These are phyloP conservation scores for Anisognathus igniventris DNA, from an alignment of 2,797 vertebrate genomes.

Conservation along the genomic window DNA sequence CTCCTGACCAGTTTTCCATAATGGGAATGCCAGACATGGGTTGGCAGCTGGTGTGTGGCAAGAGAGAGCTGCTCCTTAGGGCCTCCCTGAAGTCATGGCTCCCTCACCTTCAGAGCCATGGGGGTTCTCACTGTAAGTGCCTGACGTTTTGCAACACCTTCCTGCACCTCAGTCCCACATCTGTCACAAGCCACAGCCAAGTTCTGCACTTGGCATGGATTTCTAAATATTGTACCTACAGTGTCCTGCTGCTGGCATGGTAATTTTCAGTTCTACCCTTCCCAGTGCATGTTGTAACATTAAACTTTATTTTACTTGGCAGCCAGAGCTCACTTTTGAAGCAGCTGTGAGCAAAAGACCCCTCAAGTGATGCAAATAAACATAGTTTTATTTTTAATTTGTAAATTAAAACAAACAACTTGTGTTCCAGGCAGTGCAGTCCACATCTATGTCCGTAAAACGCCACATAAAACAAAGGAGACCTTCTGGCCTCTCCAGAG, in stretches of 20 bases:
- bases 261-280: conserved; percentile 62
- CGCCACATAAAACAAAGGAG: neutral
- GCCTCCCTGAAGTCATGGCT: neutral
- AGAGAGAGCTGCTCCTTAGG: neutral
- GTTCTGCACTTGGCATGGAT: neutral
- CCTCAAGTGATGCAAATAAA: conserved; percentile 50
- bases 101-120: neutral
- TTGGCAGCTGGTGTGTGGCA: neutral
- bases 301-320: conserved; percentile 37
- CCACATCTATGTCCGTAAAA: neutral
- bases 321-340: conserved; percentile 1
- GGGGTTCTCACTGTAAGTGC: neutral
- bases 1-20: neutral
- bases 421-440: neutral
- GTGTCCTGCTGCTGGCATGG: neutral
- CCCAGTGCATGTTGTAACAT: neutral
- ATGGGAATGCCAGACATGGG: neutral
- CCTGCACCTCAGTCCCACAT: neutral
- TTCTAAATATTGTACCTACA: neutral
- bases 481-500: neutral
- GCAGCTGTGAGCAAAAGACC: conserved; percentile 55
- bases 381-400: conserved; percentile 40
- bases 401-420: conserved; percentile 42
- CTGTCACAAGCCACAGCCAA: conserved; percentile 34
- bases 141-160: neutral